Evolutionary conservation across 1,140 invertebrate genomes (phyloP).

Genomic region (Zelostemma sp.): DNA sequence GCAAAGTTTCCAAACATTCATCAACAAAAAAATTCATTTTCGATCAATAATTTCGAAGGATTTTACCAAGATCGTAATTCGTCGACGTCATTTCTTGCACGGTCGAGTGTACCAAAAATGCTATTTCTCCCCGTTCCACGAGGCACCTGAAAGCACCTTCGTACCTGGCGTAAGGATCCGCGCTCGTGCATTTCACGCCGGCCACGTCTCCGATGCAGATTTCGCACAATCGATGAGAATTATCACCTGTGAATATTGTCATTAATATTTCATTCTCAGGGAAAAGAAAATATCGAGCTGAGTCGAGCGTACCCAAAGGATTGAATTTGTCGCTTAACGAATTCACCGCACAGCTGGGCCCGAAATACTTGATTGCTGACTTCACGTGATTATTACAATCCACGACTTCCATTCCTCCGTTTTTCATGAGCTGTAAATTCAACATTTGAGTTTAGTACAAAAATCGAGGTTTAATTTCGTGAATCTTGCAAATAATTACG

Average conservation of each 20-base stretch:
- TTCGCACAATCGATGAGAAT: conserved; percentile 84
- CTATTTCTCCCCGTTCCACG: conserved; percentile 88
- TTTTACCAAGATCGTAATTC: conserved; percentile 73
- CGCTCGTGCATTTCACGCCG: conserved; percentile 84
- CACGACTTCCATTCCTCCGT: conserved; percentile 83
- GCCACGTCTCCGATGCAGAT: conserved; percentile 85
- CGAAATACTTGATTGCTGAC: conserved; percentile 90
- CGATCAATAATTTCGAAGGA: conserved; percentile 46
- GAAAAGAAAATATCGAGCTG: no score
- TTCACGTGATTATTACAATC: conserved; percentile 98
- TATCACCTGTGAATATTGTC: conserved; percentile 73
- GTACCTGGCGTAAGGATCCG: conserved; percentile 92
- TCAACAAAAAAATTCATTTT: no score
- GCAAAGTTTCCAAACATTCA: no score
- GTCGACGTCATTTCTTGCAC: conserved; percentile 78
- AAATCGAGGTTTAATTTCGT: no score
- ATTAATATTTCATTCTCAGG: conserved; percentile 9
- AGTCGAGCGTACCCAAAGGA: conserved; percentile 81
- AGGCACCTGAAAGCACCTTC: conserved; percentile 91
- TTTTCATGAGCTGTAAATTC: conserved; percentile 79
- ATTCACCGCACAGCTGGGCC: conserved; percentile 92
- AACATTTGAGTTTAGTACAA: neutral
- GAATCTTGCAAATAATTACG: no score
- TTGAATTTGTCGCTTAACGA: conserved; percentile 93
- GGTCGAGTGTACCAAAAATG: conserved; percentile 92